Conservation (phyloP, 2,113 vertebrate species). For the Heloderma charlesbogerti region DNA sequence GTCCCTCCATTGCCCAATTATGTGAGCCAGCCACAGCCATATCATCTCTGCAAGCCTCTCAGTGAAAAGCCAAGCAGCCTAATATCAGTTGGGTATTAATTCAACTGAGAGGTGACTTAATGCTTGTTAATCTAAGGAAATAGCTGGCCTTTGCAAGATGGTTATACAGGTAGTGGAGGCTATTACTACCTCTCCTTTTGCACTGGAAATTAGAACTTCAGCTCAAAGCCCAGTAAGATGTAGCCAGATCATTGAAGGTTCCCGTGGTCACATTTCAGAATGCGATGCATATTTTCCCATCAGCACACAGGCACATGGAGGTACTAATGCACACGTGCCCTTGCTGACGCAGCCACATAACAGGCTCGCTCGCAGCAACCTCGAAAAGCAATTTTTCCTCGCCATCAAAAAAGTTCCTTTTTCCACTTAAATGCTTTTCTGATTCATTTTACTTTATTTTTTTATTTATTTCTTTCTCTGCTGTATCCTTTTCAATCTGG, state of each 20-base stretch:
- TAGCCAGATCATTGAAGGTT: conserved; percentile 14
- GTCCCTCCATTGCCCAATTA: not conserved
- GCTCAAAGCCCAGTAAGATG: not conserved
- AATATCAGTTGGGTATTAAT: conserved; percentile 33
- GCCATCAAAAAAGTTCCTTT: conserved; percentile 74
- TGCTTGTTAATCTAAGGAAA: conserved; percentile 23
- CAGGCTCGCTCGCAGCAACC: rapidly evolving
- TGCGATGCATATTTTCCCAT: conserved; percentile 40
- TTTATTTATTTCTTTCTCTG: conserved; percentile 92
- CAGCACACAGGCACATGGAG: not conserved
- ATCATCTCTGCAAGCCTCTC: not conserved
- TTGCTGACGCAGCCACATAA: not conserved
- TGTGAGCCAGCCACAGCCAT: not conserved
- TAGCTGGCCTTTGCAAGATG: rapidly evolving
- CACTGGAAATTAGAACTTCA: not conserved
- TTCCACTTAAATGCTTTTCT: conserved; percentile 81
- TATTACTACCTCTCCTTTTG: conserved; percentile 4
- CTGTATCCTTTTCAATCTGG: conserved; percentile 92
- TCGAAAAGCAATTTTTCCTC: conserved; percentile 73
- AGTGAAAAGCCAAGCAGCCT: conserved; percentile 1
- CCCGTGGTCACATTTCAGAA: not conserved
- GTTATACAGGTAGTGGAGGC: not conserved
- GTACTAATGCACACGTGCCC: conserved; percentile 2
- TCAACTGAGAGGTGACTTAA: conserved; percentile 20
- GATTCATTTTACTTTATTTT: conserved; percentile 86